phyloP scores from a whole-genome alignment of 2,888 invertebrate species.

The Prosopocoilus inquinatus region DNA sequence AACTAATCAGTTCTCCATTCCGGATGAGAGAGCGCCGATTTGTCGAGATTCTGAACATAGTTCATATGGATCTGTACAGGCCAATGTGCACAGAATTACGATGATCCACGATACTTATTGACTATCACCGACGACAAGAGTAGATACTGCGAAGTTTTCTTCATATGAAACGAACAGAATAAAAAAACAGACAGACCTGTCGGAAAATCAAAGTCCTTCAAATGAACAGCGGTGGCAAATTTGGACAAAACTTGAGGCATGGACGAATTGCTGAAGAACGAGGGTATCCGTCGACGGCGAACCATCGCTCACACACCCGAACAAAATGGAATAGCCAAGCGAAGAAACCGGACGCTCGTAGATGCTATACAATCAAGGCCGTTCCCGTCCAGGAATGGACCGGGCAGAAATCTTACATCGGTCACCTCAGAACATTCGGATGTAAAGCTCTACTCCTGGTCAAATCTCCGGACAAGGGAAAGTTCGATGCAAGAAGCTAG shows the following conservation, averaged over 20 bases:
- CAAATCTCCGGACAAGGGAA: no score
- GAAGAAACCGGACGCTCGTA: no score
- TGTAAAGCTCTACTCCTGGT: no score
- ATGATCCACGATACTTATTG: not conserved
- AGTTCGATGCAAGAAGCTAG: no score
- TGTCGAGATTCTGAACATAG: not conserved
- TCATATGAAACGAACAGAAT: not conserved
- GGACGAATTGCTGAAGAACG: not conserved
- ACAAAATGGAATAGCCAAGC: not conserved
- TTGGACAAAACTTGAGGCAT: no score
- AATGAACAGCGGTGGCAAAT: not conserved
- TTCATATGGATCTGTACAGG: not conserved
- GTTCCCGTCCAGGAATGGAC: not conserved
- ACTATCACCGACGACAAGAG: not conserved
- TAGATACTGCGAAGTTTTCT: not conserved
- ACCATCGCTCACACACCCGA: not conserved
- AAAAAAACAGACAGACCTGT: not conserved
- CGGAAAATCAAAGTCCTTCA: no score
- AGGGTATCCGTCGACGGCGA: not conserved
- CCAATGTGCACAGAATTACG: not conserved
- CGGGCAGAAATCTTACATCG: no score
- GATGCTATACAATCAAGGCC: not conserved
- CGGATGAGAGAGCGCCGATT: not conserved
- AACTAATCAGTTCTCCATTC: not conserved
- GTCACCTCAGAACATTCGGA: no score